Percentiles rank a stretch among this genome's conserved stretches.
phyloP scores from a whole-genome alignment of 2,888 invertebrate species.

The Agrilus cyanescens region DNA sequence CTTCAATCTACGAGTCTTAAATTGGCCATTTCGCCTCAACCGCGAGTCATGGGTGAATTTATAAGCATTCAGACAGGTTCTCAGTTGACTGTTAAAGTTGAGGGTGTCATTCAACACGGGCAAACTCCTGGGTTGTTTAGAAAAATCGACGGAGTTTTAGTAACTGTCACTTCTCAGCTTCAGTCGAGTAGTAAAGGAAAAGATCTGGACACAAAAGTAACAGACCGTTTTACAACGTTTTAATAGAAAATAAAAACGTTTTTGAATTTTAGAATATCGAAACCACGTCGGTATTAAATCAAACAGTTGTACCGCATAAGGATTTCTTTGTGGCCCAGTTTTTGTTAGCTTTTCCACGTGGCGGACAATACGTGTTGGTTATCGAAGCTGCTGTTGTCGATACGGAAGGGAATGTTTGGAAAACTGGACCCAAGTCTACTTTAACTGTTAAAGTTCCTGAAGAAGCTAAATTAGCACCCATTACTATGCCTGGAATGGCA shows the following conservation, averaged over 20 bases:
- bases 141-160: constrained; percentile 56
- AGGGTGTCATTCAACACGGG: constrained; percentile 78
- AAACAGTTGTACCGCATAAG: constrained; percentile 78
- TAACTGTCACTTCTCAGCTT: constrained; percentile 55
- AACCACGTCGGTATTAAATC: constrained; percentile 45
- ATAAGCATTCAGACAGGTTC: constrained; percentile 74
- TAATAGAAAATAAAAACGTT: constrained; percentile 2
- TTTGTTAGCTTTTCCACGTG: constrained; percentile 58
- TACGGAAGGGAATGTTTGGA: constrained; percentile 74
- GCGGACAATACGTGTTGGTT: constrained; percentile 62
- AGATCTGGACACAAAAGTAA: constrained; percentile 30
- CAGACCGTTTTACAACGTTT: neutral
- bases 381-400: constrained; percentile 82
- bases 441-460: constrained; percentile 66
- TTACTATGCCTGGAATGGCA: constrained; percentile 32
- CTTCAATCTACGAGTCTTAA: constrained; percentile 73
- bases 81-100: constrained; percentile 83
- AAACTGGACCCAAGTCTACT: constrained; percentile 73
- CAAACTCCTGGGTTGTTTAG: constrained; percentile 56
- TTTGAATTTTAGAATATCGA: constrained; percentile 28
- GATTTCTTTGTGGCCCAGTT: constrained; percentile 94
- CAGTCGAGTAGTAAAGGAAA: constrained; percentile 35
- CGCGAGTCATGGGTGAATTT: constrained; percentile 67
- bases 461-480: constrained; percentile 38
- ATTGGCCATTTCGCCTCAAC: constrained; percentile 71